Evolutionary conservation across 2,888 invertebrate species (phyloP).

Genomic region (Cantharis rufa): DNA sequence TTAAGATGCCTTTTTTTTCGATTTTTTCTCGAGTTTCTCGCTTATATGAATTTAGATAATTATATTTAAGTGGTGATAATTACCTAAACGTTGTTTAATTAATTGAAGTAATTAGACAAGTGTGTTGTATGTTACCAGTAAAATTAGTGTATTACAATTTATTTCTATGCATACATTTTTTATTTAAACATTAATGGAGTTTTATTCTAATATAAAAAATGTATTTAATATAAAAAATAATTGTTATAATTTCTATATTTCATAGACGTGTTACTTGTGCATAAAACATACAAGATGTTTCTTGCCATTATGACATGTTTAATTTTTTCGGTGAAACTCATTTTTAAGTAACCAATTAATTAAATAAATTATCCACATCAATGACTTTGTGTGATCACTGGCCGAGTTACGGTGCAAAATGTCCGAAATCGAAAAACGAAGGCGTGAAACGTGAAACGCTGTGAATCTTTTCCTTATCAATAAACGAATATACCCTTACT

Average conservation of each 20-base stretch:
- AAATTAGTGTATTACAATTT: not conserved
- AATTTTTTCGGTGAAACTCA: too few relatives aligned
- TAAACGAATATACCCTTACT: too few relatives aligned
- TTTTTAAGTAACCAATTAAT: too few relatives aligned
- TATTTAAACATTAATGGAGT: not conserved
- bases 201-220: not conserved
- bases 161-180: not conserved
- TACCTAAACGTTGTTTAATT: not conserved
- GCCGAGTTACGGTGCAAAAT: too few relatives aligned
- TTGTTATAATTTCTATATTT: not conserved
- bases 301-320: too few relatives aligned
- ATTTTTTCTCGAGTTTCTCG: not conserved
- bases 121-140: not conserved
- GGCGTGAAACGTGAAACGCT: too few relatives aligned
- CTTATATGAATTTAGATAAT: not conserved
- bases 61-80: not conserved
- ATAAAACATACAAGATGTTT: too few relatives aligned
- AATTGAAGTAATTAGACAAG: not conserved
- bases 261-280: not conserved
- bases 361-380: too few relatives aligned
- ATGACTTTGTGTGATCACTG: too few relatives aligned
- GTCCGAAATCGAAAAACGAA: too few relatives aligned
- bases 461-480: too few relatives aligned
- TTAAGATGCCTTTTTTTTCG: not conserved
- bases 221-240: too few relatives aligned